These are phyloP conservation scores for Ceratotherium simum DNA, from an alignment of 2,113 vertebrate genomes.

Conservation along the genomic window DNA sequence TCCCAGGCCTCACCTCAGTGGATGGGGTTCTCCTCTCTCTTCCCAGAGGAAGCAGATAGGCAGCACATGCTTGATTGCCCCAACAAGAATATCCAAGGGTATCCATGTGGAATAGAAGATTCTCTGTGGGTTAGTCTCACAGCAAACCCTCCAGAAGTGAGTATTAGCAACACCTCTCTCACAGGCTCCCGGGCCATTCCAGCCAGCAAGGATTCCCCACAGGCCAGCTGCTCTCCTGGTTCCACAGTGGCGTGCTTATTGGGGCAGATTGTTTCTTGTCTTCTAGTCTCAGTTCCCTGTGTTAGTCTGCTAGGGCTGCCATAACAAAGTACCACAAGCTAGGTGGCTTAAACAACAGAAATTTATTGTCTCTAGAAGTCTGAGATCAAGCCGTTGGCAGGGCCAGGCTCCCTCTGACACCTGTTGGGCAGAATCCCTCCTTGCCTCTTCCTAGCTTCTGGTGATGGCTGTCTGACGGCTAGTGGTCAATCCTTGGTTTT, in stretches of 20 bases:
- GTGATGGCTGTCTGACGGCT: background rate
- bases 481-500: background rate
- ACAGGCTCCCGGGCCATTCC: background rate
- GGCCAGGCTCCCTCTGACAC: background rate
- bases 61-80: fast-evolving
- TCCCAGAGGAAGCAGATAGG: background rate
- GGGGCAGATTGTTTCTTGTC: background rate
- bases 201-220: background rate
- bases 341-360: background rate
- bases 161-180: too few species aligned
- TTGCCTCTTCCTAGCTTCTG: background rate
- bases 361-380: background rate
- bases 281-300: background rate
- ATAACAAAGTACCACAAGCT: background rate
- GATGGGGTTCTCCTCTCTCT: background rate
- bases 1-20: background rate
- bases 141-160: background rate
- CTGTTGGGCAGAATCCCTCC: background rate
- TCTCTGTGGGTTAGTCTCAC: background rate
- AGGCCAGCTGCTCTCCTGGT: too few species aligned
- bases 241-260: fast-evolving
- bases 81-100: fast-evolving
- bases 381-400: background rate
- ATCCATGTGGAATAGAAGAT: background rate
- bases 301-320: too few species aligned